phyloP scores from a whole-genome alignment of 2,888 invertebrate species.

The Drosophila borborema region DNA sequence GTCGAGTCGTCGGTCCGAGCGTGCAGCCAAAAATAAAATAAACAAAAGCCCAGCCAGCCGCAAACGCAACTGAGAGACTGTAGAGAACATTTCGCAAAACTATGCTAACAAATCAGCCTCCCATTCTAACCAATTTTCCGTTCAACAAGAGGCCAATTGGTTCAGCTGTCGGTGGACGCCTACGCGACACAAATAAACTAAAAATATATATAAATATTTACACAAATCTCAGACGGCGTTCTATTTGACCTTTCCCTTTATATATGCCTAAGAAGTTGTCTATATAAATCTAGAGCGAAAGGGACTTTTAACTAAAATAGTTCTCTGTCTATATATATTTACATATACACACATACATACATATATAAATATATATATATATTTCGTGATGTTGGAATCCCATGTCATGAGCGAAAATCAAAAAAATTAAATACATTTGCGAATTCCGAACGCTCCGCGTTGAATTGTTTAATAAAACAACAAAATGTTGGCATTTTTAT shows the following conservation, averaged over 20 bases:
- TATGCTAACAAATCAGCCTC: slow-evolving; percentile 62
- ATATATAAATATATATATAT: slow-evolving; percentile 39
- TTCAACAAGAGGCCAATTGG: slow-evolving; percentile 53
- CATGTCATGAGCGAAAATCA: neutral
- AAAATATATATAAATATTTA: slow-evolving; percentile 20
- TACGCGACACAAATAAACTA: slow-evolving; percentile 37
- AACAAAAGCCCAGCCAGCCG: slow-evolving; percentile 18
- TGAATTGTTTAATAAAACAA: slow-evolving; percentile 71
- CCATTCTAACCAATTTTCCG: slow-evolving; percentile 13
- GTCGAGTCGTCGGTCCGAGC: slow-evolving; percentile 10
- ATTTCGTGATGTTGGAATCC: slow-evolving; percentile 9
- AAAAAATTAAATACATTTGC: neutral
- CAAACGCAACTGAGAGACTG: slow-evolving; percentile 11
- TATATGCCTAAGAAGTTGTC: slow-evolving; percentile 13
- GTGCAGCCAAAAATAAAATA: slow-evolving; percentile 66
- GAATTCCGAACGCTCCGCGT: slow-evolving; percentile 16
- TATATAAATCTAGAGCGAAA: neutral
- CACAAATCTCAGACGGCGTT: slow-evolving; percentile 7
- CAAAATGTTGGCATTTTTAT: slow-evolving; percentile 61
- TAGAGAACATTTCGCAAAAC: slow-evolving; percentile 63
- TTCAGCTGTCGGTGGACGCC: slow-evolving; percentile 44
- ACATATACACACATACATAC: slow-evolving; percentile 51
- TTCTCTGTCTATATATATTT: neutral
- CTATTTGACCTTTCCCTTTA: slow-evolving; percentile 35
- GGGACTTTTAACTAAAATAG: too few relatives aligned